These are phyloP conservation scores for Mustela nigripes DNA, from an alignment of 2,113 vertebrate species.

Conservation along the genomic window DNA sequence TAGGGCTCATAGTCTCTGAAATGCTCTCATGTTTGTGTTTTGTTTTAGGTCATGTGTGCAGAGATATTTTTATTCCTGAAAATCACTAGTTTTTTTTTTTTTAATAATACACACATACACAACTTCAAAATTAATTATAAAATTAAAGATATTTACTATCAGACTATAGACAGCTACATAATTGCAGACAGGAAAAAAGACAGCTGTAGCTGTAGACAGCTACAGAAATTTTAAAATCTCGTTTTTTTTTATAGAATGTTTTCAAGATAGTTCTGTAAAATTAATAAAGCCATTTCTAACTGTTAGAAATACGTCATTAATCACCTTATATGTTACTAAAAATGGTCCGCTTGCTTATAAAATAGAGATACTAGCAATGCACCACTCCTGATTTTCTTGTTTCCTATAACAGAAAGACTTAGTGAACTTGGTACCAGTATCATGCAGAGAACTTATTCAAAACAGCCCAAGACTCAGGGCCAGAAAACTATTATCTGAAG, in stretches of 20 bases:
- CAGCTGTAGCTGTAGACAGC: background rate
- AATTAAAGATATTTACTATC: background rate
- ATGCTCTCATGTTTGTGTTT: background rate
- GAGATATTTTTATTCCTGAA: background rate
- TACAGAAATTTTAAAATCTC: background rate
- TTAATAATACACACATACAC: background rate
- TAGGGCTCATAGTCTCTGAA: background rate
- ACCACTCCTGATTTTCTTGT: background rate
- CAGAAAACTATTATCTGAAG: background rate
- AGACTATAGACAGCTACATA: background rate
- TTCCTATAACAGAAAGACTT: background rate
- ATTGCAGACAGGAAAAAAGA: background rate
- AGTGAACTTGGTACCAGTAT: rapidly evolving
- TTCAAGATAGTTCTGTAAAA: background rate
- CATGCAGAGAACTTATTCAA: background rate
- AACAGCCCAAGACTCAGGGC: background rate
- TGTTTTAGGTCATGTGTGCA: background rate
- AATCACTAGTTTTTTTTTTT: background rate
- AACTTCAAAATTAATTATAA: background rate
- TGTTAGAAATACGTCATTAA: background rate
- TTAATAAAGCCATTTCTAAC: background rate
- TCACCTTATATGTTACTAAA: background rate
- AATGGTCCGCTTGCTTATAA: background rate
- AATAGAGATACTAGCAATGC: background rate
- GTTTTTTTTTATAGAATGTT: background rate